These are phyloP conservation scores for Dinoponera quadriceps DNA, from an alignment of 1,140 invertebrate genomes.

Conservation along the genomic window DNA sequence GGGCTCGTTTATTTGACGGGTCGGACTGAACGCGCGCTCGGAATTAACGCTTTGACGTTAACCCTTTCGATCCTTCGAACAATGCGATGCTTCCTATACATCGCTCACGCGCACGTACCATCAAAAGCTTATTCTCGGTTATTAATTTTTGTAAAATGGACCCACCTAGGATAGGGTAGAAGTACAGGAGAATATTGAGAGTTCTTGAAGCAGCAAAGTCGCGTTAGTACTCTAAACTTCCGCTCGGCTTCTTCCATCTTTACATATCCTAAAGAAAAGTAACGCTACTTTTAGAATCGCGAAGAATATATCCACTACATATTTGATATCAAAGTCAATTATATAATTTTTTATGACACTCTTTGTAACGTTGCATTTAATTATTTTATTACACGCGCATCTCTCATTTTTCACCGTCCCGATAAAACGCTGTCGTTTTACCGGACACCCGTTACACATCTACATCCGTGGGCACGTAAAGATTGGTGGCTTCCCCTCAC, in stretches of 20 bases:
- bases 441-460: conserved; percentile 49
- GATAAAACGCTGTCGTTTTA: not conserved
- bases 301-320: no score
- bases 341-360: no score
- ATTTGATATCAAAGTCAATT: no score
- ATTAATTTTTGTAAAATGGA: not conserved
- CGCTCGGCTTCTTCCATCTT: no score
- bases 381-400: no score
- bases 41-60: conserved; percentile 35
- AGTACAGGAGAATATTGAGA: not conserved
- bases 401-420: not conserved
- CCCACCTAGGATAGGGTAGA: not conserved
- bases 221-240: no score
- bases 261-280: no score
- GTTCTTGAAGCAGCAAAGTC: no score
- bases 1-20: conserved; percentile 55
- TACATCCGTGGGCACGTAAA: conserved; percentile 45
- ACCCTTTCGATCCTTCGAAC: not conserved
- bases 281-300: no score
- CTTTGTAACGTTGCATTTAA: no score
- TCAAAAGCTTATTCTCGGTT: not conserved
- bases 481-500: conserved; percentile 37
- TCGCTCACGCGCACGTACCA: not conserved
- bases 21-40: conserved; percentile 37
- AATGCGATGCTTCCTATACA: not conserved